Evolutionary conservation across 2,888 invertebrate species (phyloP).

Genomic region (Erebia palarica): DNA sequence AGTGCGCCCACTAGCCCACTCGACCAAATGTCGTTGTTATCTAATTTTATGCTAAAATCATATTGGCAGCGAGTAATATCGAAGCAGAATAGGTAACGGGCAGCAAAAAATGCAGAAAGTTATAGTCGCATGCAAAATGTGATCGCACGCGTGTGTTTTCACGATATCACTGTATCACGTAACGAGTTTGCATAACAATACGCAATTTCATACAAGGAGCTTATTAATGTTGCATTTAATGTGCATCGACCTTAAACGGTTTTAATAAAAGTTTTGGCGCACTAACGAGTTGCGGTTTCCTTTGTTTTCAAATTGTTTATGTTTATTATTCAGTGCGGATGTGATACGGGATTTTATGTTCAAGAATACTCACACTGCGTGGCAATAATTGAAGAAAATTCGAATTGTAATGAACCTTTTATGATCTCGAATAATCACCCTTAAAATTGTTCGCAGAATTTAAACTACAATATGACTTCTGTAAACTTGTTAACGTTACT

Average conservation of each 20-base stretch:
- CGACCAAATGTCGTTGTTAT: no score
- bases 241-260: constrained; percentile 10
- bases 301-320: neutral
- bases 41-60: no score
- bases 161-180: constrained; percentile 29
- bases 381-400: no score
- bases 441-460: no score
- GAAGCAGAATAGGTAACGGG: constrained; percentile 8
- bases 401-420: no score
- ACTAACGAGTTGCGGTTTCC: neutral
- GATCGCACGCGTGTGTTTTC: constrained; percentile 26
- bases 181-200: constrained; percentile 33
- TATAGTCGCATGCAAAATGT: constrained; percentile 32
- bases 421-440: no score
- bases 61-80: constrained; percentile 3
- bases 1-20: no score
- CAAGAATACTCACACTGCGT: no score
- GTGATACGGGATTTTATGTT: no score
- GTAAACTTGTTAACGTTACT: no score
- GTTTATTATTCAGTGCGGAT: neutral
- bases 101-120: constrained; percentile 26
- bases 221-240: constrained; percentile 27
- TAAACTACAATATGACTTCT: no score
- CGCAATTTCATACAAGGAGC: constrained; percentile 30
- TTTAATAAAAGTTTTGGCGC: neutral